phyloP scores from a whole-genome alignment of 2,888 invertebrate species.

The Sipha maydis region DNA sequence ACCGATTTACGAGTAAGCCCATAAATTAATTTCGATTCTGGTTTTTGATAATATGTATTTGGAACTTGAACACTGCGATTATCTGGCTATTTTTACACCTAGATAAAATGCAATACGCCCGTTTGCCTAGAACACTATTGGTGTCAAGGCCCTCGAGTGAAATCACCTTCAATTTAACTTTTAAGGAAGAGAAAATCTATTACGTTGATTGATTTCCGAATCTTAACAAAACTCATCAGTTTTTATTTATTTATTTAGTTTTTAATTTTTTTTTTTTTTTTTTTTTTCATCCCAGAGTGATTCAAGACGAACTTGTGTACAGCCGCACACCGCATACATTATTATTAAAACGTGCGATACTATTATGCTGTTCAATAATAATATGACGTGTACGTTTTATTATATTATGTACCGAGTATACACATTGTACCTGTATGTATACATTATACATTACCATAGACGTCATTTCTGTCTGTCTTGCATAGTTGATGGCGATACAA shows the following conservation, averaged over 20 bases:
- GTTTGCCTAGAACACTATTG: conserved; percentile 53
- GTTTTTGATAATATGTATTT: neutral
- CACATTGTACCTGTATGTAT: too few species aligned
- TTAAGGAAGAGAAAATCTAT: conserved; percentile 55
- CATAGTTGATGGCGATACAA: too few species aligned
- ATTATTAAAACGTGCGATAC: neutral
- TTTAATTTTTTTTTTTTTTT: too few species aligned
- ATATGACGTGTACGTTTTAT: too few species aligned
- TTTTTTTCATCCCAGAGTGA: too few species aligned
- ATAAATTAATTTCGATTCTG: neutral
- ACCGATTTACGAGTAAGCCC: too few species aligned
- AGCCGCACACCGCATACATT: too few species aligned
- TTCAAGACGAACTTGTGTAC: too few species aligned
- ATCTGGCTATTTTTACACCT: conserved; percentile 21
- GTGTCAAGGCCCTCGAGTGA: conserved; percentile 54
- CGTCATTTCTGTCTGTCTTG: too few species aligned
- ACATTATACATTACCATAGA: too few species aligned
- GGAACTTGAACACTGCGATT: neutral
- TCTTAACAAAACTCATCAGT: conserved; percentile 14
- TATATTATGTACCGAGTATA: too few species aligned
- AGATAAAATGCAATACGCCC: conserved; percentile 42
- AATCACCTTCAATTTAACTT: conserved; percentile 54
- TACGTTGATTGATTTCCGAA: conserved; percentile 33
- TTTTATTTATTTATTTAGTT: neutral
- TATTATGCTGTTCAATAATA: too few species aligned